Evolutionary conservation across 2,113 vertebrate genomes (phyloP).

Genomic region (Onychostruthus taczanowskii): DNA sequence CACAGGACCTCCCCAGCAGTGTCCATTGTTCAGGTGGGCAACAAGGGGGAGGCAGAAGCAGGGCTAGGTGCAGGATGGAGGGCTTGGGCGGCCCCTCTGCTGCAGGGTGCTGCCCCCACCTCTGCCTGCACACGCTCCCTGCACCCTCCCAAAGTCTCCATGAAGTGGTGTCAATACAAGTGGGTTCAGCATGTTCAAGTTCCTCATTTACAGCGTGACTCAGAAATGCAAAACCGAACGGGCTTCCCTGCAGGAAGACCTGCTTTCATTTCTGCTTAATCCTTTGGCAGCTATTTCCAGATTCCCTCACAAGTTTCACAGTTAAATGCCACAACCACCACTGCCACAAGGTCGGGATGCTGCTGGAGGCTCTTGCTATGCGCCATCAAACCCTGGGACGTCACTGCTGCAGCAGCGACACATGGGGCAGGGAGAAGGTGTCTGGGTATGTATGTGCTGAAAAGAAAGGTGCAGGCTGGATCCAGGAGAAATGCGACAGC

Average conservation of each 20-base stretch:
- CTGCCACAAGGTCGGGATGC: background rate
- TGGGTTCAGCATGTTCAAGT: background rate
- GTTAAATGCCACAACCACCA: background rate
- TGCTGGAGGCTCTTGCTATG: background rate
- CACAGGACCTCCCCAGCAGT: fast-evolving
- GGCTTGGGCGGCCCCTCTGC: background rate
- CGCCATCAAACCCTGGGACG: background rate
- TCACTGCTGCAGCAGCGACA: background rate
- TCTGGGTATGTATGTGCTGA: background rate
- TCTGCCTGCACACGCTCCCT: fast-evolving
- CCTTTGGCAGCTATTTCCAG: background rate
- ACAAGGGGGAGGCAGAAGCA: background rate
- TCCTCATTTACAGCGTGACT: background rate
- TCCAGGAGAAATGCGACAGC: background rate
- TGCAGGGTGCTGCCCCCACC: background rate
- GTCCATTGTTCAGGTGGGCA: background rate
- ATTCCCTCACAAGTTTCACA: background rate
- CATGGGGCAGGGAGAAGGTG: background rate
- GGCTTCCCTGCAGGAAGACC: background rate
- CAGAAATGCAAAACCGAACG: background rate
- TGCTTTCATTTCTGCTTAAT: background rate
- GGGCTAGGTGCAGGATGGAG: background rate
- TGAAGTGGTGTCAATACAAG: background rate
- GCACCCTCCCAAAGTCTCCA: fast-evolving
- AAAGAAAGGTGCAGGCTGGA: background rate